Evolutionary conservation across 1,140 invertebrate species (phyloP).

Genomic region (Brachionus koreanus): DNA sequence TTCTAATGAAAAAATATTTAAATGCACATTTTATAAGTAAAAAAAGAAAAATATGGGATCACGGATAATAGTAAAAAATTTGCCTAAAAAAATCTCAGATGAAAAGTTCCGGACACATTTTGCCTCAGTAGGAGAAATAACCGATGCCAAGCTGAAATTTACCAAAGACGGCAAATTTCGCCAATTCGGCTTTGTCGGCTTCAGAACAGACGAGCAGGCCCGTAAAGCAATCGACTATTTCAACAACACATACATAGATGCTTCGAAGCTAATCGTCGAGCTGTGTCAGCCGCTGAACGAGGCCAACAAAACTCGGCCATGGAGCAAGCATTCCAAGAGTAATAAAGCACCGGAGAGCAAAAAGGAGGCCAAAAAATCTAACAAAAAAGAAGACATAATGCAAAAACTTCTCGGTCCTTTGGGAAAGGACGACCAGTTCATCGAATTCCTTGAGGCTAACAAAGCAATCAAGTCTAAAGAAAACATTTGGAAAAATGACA

Average conservation of each 20-base stretch:
- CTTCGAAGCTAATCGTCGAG: conserved; percentile 72
- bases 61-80: conserved; percentile 39
- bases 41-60: conserved; percentile 28
- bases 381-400: conserved; percentile 48
- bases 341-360: conserved; percentile 41
- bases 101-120: conserved; percentile 28
- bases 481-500: conserved; percentile 69
- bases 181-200: conserved; percentile 86
- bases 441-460: conserved; percentile 79
- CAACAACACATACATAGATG: conserved; percentile 76
- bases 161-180: conserved; percentile 83
- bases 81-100: conserved; percentile 39
- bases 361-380: conserved; percentile 50
- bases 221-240: conserved; percentile 70
- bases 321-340: conserved; percentile 65
- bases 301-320: conserved; percentile 75
- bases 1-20: neutral
- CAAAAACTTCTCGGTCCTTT: conserved; percentile 59
- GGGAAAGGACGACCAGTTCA: conserved; percentile 80
- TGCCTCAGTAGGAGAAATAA: conserved; percentile 61
- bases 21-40: neutral
- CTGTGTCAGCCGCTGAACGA: conserved; percentile 73
- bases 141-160: conserved; percentile 85
- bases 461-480: conserved; percentile 62
- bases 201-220: conserved; percentile 73